Percentiles rank a stretch among this genome's conserved stretches.
Conservation (phyloP, 2,113 vertebrate genomes). For the Nettapus auritus region DNA sequence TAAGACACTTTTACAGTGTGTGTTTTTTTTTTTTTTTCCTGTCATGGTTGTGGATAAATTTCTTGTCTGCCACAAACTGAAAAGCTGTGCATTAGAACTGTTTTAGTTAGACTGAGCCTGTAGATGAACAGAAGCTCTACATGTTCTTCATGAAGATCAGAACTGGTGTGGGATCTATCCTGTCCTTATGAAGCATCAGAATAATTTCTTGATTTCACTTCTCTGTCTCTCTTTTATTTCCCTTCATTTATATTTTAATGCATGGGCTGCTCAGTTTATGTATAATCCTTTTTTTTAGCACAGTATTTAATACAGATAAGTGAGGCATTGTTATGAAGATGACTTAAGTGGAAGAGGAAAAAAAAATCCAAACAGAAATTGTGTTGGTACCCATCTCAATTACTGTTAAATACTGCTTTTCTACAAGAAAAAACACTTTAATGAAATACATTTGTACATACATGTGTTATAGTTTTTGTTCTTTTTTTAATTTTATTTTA, state of each 20-base stretch:
- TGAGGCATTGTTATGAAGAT: not conserved
- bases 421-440: not conserved
- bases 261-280: not conserved
- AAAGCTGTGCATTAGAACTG: not conserved
- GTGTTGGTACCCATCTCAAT: not conserved
- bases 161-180: not conserved
- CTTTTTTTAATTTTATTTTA: constrained; percentile 46
- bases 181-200: not conserved
- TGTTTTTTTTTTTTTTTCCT: not conserved
- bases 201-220: not conserved
- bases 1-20: not conserved
- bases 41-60: not conserved
- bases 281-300: not conserved
- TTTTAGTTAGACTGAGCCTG: not conserved
- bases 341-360: not conserved
- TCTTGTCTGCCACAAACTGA: not conserved
- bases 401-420: not conserved
- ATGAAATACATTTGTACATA: not conserved
- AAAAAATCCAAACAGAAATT: not conserved
- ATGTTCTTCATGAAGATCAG: not conserved
- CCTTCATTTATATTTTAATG: not conserved
- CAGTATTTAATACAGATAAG: not conserved
- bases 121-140: not conserved
- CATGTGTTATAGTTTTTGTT: not conserved
- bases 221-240: not conserved